Evolutionary conservation across 2,888 invertebrate genomes (phyloP), one percentile per base, ranked within the genome.

Genomic region (Thelaira solivaga): DNA sequence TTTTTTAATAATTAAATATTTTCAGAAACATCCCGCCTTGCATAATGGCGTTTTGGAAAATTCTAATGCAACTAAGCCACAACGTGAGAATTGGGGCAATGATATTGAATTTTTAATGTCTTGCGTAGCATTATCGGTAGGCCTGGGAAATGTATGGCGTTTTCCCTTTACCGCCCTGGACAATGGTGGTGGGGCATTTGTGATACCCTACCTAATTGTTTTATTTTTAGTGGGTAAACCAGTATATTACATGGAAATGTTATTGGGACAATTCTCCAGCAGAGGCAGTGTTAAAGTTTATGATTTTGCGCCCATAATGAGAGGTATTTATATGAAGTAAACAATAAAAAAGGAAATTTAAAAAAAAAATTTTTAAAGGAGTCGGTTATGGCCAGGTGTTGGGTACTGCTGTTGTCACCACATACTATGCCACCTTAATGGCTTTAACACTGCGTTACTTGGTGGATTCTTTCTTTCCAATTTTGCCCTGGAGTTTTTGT

Each of bases 201-300:
- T 93, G 0, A 92, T 93, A 74, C 93, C 93, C 0, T 93, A 93
- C 82, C 85, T 93, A 26, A 90, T 93, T 43, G 91, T 93, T 1
- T 86, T 93, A 20, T 85, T 92, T 20, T 83, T 93, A 49, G 91
- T 93, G 20, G 93, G 93, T 2, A 90, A 92, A 79, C 93, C 93
- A 0, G 89, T 94, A 67, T 94, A 94, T 83, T 93, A 93, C 82
- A 88, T 95, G 89, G 94, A 95, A 88, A 92, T 93, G 89, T 87
- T 92, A 5, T 86, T 94, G 39, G 94, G 94, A 0, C 94, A 95
- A 86, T 94, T 94, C 84, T 92, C 92, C 18, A 92, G 92, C 78
- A 90, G 91, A 72, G 94, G 94, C 16, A 92, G 92, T 73, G 92
- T 93, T 4, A 92, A 92, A 82, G 91, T 93, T 24, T 90, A 88